phyloP scores from a whole-genome alignment of 2,888 invertebrate genomes.

The Abrostola triplasia region DNA sequence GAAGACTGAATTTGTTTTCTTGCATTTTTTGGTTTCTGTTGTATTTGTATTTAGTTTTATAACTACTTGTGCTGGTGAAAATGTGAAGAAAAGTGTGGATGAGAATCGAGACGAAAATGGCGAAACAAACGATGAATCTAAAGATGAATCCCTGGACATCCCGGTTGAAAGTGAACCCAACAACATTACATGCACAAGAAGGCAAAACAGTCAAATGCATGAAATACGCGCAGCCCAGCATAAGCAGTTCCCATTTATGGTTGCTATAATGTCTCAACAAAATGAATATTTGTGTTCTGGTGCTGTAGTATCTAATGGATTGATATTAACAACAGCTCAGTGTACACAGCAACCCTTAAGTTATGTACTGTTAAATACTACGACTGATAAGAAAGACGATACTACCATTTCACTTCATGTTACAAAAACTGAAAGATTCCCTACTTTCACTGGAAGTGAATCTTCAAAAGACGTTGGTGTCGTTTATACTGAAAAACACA shows the following conservation, averaged over 20 bases:
- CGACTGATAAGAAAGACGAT: conserved; percentile 71
- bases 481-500: conserved; percentile 77
- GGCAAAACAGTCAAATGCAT: conserved; percentile 75
- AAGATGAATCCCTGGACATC: conserved; percentile 77
- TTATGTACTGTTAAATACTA: conserved; percentile 76
- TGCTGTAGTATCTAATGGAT: conserved; percentile 74
- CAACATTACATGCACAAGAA: conserved; percentile 72
- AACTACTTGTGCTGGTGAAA: conserved; percentile 63
- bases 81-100: conserved; percentile 79
- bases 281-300: conserved; percentile 81
- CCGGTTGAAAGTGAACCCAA: conserved; percentile 67
- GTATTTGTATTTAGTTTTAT: conserved; percentile 63
- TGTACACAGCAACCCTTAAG: conserved; percentile 70
- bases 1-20: conserved; percentile 59
- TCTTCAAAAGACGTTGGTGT: conserved; percentile 76
- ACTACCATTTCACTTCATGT: conserved; percentile 68
- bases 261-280: conserved; percentile 77
- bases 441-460: conserved; percentile 68
- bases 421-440: conserved; percentile 76
- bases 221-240: conserved; percentile 70
- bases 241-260: conserved; percentile 80
- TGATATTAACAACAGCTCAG: conserved; percentile 77
- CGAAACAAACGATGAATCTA: conserved; percentile 72
- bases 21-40: conserved; percentile 64
- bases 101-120: conserved; percentile 75